These are phyloP conservation scores for Bruchidius siliquastri DNA, from an alignment of 2,888 invertebrate species.

Conservation along the genomic window DNA sequence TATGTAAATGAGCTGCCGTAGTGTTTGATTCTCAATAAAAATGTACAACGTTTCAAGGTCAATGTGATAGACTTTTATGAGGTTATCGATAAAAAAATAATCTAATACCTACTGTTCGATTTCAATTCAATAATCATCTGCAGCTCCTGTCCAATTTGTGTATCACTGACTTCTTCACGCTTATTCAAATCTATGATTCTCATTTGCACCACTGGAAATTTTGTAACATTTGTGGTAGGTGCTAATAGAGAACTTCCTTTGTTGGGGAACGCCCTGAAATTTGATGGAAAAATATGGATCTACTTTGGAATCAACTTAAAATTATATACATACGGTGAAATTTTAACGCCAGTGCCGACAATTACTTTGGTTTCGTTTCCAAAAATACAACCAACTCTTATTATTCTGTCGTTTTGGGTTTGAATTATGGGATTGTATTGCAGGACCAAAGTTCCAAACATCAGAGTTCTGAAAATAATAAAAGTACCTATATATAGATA, in stretches of 20 bases:
- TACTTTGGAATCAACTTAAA: neutral
- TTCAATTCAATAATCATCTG: slow-evolving; percentile 58
- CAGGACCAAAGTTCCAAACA: slow-evolving; percentile 71
- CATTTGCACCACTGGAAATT: slow-evolving; percentile 53
- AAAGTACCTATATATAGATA: slow-evolving; percentile 2
- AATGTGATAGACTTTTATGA: too few species aligned
- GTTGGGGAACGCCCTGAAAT: slow-evolving; percentile 44
- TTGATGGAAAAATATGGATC: neutral
- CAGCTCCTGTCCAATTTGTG: slow-evolving; percentile 63
- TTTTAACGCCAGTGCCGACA: slow-evolving; percentile 55
- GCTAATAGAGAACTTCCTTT: slow-evolving; percentile 52
- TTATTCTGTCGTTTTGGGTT: slow-evolving; percentile 76
- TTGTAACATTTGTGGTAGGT: slow-evolving; percentile 38
- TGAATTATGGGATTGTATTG: slow-evolving; percentile 83
- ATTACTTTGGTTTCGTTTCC: slow-evolving; percentile 50
- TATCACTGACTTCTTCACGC: slow-evolving; percentile 58
- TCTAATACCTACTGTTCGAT: neutral
- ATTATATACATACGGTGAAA: slow-evolving; percentile 48
- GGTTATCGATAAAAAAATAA: too few species aligned
- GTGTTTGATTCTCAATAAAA: too few species aligned
- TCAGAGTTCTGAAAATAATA: slow-evolving; percentile 58
- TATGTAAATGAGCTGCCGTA: too few species aligned
- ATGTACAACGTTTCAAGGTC: too few species aligned
- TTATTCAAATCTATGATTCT: slow-evolving; percentile 56
- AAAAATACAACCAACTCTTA: slow-evolving; percentile 75